These are phyloP conservation scores for Lycorma delicatula DNA, from an alignment of 1,140 invertebrate genomes.

Conservation along the genomic window DNA sequence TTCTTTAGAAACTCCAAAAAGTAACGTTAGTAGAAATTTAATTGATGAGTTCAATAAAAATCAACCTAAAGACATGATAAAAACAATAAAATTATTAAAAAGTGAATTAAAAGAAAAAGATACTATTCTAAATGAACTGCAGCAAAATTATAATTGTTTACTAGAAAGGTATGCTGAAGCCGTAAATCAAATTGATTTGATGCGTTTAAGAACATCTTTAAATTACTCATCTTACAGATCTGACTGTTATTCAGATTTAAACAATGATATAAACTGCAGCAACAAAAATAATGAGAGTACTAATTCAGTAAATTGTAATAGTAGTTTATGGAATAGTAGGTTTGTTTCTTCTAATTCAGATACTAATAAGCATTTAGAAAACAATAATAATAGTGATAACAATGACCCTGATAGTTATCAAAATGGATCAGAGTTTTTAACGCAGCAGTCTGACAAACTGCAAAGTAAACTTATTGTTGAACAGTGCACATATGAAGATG, in stretches of 20 bases:
- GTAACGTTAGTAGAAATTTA: too few species aligned
- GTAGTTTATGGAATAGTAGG: background rate
- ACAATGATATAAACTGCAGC: background rate
- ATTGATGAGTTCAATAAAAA: too few species aligned
- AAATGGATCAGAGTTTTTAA: background rate
- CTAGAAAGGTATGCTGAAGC: slow-evolving; percentile 14
- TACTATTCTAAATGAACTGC: slow-evolving; percentile 2
- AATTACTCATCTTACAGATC: background rate
- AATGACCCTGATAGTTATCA: background rate
- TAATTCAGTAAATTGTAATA: background rate
- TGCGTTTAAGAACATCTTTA: slow-evolving; percentile 6
- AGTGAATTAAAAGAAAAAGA: slow-evolving; percentile 13
- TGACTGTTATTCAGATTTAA: background rate
- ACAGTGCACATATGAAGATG: background rate
- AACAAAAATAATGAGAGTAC: background rate
- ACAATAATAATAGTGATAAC: background rate
- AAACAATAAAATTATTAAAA: too few species aligned
- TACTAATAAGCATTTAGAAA: background rate
- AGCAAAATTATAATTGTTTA: slow-evolving; percentile 12
- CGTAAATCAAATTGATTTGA: slow-evolving; percentile 9
- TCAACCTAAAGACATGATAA: too few species aligned
- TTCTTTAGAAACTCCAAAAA: background rate
- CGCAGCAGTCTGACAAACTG: background rate
- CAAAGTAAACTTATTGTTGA: background rate
- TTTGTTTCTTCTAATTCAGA: background rate